Percentiles rank a stretch among this genome's conserved stretches.
phyloP scores from a whole-genome alignment of 2,113 vertebrate genomes.

The Halcyon malimbica region DNA sequence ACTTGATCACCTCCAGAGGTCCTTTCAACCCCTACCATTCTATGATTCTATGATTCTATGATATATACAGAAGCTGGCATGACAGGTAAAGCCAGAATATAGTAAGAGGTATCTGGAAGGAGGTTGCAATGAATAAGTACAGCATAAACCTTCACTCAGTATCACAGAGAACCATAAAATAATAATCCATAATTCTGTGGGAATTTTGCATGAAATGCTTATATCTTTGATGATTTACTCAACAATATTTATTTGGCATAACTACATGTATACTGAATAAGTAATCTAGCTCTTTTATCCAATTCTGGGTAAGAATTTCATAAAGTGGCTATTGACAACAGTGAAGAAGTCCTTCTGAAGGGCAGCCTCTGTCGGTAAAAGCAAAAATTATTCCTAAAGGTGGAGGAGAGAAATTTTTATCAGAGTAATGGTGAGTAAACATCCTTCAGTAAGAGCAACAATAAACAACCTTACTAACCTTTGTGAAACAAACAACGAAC shows the following conservation, averaged over 20 bases:
- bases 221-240: not conserved
- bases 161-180: not conserved
- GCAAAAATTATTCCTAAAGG: not conserved
- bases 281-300: not conserved
- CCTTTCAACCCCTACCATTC: no score
- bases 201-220: not conserved
- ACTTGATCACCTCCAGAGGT: no score
- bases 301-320: not conserved
- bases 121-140: not conserved
- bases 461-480: not conserved
- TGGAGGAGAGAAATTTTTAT: not conserved
- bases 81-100: not conserved
- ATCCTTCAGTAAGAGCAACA: not conserved
- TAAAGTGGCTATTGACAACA: not conserved
- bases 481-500: not conserved
- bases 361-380: not conserved
- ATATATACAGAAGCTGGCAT: no score
- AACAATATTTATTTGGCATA: not conserved
- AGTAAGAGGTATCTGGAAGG: not conserved
- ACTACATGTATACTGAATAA: not conserved
- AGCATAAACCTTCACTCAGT: not conserved
- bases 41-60: no score
- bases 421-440: not conserved
- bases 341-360: not conserved
- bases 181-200: not conserved